phyloP scores from a whole-genome alignment of 1,140 invertebrate species.

The Papilio helenus region DNA sequence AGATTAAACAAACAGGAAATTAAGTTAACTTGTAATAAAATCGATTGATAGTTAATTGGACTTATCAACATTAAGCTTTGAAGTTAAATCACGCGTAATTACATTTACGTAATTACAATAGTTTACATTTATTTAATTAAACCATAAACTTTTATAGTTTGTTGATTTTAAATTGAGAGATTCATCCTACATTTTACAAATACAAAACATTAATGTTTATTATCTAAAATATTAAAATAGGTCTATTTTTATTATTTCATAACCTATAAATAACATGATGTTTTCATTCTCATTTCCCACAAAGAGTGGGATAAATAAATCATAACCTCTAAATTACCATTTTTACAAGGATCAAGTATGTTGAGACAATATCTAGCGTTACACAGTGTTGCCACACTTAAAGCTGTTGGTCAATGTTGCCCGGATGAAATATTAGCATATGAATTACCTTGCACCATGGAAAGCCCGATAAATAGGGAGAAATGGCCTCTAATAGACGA shows the following conservation, averaged over 20 bases:
- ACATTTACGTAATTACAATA: too few species aligned
- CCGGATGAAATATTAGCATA: slow-evolving; percentile 46
- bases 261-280: neutral
- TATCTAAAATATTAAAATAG: too few species aligned
- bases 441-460: slow-evolving; percentile 45
- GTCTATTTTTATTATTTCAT: too few species aligned
- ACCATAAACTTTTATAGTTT: neutral
- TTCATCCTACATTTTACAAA: too few species aligned
- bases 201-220: too few species aligned
- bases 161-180: too few species aligned
- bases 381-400: slow-evolving; percentile 43
- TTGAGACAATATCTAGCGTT: slow-evolving; percentile 27
- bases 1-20: neutral
- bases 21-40: neutral
- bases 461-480: slow-evolving; percentile 43
- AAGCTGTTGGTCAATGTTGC: slow-evolving; percentile 42
- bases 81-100: neutral
- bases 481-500: slow-evolving; percentile 38
- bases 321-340: slow-evolving; percentile 6
- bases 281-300: neutral
- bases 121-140: neutral
- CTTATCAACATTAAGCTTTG: neutral
- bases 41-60: neutral
- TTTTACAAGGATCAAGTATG: slow-evolving; percentile 4
- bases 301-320: neutral